These are phyloP conservation scores for Antidorcas marsupialis DNA, from an alignment of 2,113 vertebrate genomes.

Conservation along the genomic window DNA sequence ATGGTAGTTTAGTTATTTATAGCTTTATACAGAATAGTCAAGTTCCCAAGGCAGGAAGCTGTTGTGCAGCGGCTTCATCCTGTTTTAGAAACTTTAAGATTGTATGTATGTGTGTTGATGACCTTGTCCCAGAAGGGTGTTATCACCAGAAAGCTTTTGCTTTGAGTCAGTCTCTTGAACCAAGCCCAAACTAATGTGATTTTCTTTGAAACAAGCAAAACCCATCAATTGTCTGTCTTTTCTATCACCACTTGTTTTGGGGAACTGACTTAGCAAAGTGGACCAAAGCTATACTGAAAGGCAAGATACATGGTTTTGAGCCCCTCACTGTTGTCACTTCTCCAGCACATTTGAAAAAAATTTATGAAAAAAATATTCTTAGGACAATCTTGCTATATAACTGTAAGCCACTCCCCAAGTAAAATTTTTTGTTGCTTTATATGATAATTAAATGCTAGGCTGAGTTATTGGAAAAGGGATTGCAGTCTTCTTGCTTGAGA, in stretches of 20 bases:
- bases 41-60: background rate
- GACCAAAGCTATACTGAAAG: background rate
- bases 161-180: background rate
- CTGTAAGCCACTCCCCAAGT: background rate
- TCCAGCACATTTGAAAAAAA: background rate
- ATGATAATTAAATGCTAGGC: background rate
- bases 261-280: background rate
- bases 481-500: background rate
- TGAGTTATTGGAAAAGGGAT: background rate
- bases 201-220: background rate
- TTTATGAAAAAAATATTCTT: slow-evolving; percentile 6
- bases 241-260: background rate
- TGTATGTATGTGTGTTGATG: background rate
- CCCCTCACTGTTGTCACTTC: background rate
- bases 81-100: background rate
- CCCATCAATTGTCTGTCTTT: background rate
- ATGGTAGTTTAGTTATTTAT: background rate
- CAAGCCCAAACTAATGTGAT: background rate
- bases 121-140: background rate
- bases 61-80: background rate
- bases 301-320: background rate
- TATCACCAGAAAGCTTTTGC: background rate
- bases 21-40: background rate
- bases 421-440: background rate
- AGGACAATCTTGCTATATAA: background rate